These are phyloP conservation scores for Eupithecia exiguata DNA, from an alignment of 2,888 invertebrate genomes.

Conservation along the genomic window DNA sequence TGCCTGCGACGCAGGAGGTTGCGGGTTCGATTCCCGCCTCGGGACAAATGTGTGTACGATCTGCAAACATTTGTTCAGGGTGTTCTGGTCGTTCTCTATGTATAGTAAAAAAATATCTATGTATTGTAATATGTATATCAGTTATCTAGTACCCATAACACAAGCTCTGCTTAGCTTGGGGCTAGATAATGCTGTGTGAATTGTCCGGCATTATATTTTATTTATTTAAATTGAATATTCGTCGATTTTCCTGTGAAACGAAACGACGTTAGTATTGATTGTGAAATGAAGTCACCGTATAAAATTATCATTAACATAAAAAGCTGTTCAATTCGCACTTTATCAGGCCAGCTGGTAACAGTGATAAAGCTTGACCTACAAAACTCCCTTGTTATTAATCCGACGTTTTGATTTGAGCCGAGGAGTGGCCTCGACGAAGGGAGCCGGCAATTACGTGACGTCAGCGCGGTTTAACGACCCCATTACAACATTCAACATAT, in stretches of 20 bases:
- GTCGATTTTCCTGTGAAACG: neutral
- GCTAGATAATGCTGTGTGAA: no score
- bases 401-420: conserved; percentile 80
- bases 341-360: conserved; percentile 49
- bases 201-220: no score
- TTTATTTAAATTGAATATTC: neutral
- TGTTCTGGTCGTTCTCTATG: no score
- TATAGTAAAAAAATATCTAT: no score
- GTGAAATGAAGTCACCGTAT: conserved; percentile 13
- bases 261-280: neutral
- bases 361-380: conserved; percentile 82
- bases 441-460: conserved; percentile 83
- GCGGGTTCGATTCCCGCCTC: no score
- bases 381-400: conserved; percentile 82
- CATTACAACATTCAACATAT: conserved; percentile 81
- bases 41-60: no score
- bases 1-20: no score
- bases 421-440: conserved; percentile 69
- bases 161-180: no score
- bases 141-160: no score
- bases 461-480: conserved; percentile 82
- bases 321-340: conserved; percentile 12
- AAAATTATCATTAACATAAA: conserved; percentile 16
- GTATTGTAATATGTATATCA: no score
- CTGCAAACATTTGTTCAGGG: no score